phyloP scores from a whole-genome alignment of 1,140 invertebrate genomes.

The Pogonognathellus flavescens region DNA sequence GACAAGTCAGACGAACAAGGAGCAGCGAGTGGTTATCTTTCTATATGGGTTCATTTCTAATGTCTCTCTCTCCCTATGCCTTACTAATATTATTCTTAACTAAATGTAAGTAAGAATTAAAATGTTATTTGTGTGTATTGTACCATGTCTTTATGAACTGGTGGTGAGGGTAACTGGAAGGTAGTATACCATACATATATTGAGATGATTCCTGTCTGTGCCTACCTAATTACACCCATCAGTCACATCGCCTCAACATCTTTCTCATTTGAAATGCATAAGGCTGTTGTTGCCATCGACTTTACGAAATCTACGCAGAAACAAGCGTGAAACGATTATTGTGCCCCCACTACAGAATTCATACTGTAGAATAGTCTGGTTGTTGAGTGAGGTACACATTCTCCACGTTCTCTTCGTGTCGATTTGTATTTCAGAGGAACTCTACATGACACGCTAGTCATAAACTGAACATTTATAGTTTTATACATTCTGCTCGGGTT shows the following conservation, averaged over 20 bases:
- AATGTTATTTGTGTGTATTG: conserved; percentile 10
- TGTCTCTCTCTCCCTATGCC: too few species aligned
- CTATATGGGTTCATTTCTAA: too few species aligned
- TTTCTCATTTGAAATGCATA: too few species aligned
- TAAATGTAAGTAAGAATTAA: too few species aligned
- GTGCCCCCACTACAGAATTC: too few species aligned
- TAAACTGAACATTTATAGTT: conserved; percentile 1
- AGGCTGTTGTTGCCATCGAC: neutral
- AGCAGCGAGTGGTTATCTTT: neutral
- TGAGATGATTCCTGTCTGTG: conserved; percentile 45
- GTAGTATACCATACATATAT: conserved; percentile 53
- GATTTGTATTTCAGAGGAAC: conserved; percentile 11
- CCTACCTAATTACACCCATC: conserved; percentile 60
- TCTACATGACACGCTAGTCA: conserved; percentile 23
- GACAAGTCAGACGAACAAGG: neutral
- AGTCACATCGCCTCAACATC: conserved; percentile 4
- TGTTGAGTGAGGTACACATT: too few species aligned
- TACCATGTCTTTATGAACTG: neutral
- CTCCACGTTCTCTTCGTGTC: neutral
- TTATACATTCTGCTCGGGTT: neutral
- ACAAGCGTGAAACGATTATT: neutral
- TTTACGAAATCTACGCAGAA: conserved; percentile 6
- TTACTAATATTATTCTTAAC: too few species aligned
- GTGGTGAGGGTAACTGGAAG: conserved; percentile 28
- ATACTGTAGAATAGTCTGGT: too few species aligned